Base-by-base conservation (phyloP, 2,113 vertebrate species). In the Anoplopoma fimbria region DNA sequence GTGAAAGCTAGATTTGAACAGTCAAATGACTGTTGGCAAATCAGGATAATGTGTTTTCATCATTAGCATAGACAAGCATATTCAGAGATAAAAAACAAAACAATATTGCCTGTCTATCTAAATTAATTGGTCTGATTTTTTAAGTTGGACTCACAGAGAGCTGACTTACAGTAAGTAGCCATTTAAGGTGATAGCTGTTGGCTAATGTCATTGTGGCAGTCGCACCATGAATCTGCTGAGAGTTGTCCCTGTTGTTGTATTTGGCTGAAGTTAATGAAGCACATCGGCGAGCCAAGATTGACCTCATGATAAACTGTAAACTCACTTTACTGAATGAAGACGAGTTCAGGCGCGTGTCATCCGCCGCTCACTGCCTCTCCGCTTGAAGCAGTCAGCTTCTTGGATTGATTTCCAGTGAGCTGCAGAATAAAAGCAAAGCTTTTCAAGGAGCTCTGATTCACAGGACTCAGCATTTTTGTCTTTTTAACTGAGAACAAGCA, bases 321-420 rank as follows among this genome's bases (percentile, higher is more conserved):
- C 58, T 69, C 58, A 45, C 33, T 84, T 88, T 45, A 65, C 33
- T 72, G 67, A 85, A 65, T n/a, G 79, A 82, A 51, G 49, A 65
- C 7, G 42, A 73, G 65, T 67, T 73, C 34, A 75, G 72, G 31
- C 51, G 2, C 23, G 31, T 33, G 77, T 63, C 83, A 14, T 51
- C 29, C 34, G 69, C 58, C n/a, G 13, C 63, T 84, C 34, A n/a
- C 58, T 63, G 9, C 29, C 29, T 49, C 60, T 72, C 64, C 53
- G 67, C 73, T 79, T 69, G 45, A 81, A 69, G 77, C n/a, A 33
- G 67, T 89, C 87, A 77, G 85, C 74, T 69, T 62, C 75, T 84
- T 79, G 76, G 62, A 89, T 83, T 79, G 85, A 92, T 91, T 93
- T 90, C 81, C 79, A 67, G 58, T 67, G 45, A 85, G 64, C 77